phyloP scores from a whole-genome alignment of 2,113 vertebrate species.

The Antechinus flavipes region DNA sequence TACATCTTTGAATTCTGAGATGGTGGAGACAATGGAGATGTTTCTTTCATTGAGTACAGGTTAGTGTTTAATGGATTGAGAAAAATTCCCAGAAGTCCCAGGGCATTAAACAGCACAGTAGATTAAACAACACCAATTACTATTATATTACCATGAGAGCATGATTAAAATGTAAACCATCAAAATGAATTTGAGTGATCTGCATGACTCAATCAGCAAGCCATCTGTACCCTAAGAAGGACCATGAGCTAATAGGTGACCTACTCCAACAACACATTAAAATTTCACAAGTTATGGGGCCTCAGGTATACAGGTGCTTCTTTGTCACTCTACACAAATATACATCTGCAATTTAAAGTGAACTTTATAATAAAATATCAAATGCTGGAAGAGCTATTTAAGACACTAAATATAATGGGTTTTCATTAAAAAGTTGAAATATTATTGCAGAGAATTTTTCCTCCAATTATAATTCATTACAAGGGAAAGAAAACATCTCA shows the following conservation, averaged over 20 bases:
- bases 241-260: slow-evolving; percentile 20
- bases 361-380: slow-evolving; percentile 19
- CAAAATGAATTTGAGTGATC: slow-evolving; percentile 66
- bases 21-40: slow-evolving; percentile 32
- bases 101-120: slow-evolving; percentile 77
- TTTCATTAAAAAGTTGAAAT: slow-evolving; percentile 73
- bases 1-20: not conserved
- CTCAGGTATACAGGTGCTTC: not conserved
- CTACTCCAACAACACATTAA: not conserved
- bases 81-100: slow-evolving; percentile 73
- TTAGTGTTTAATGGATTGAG: slow-evolving; percentile 65
- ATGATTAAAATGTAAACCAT: slow-evolving; percentile 80
- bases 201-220: slow-evolving; percentile 41
- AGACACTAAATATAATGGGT: slow-evolving; percentile 29
- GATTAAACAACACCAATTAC: slow-evolving; percentile 80
- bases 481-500: slow-evolving; percentile 34
- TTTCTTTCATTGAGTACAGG: slow-evolving; percentile 59
- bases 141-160: slow-evolving; percentile 78
- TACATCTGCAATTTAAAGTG: slow-evolving; percentile 46
- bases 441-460: slow-evolving; percentile 45
- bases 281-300: not conserved
- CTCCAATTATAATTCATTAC: slow-evolving; percentile 53
- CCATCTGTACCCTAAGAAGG: not conserved
- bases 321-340: not conserved
- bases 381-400: slow-evolving; percentile 48